Conservation (phyloP, 2,888 invertebrate species). For the Rhorus exstirpatorius region DNA sequence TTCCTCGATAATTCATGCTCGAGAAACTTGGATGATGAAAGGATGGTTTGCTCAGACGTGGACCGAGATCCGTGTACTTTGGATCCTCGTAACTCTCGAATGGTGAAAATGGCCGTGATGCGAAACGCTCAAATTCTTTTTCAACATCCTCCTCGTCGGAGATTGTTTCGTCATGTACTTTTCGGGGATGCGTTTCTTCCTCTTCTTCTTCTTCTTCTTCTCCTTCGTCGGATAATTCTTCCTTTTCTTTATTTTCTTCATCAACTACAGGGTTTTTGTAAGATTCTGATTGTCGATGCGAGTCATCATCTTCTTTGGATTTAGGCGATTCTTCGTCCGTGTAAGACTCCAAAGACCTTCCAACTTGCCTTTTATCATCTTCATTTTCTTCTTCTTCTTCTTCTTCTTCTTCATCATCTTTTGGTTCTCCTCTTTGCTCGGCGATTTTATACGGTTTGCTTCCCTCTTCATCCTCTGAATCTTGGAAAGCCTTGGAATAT, state of each 20-base stretch:
- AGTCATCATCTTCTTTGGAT: slow-evolving; percentile 36
- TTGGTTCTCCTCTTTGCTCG: slow-evolving; percentile 36
- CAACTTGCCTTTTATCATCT: slow-evolving; percentile 50
- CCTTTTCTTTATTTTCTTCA: slow-evolving; percentile 65
- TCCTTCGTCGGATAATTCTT: slow-evolving; percentile 50
- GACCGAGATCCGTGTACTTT: slow-evolving; percentile 79
- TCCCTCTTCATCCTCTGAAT: slow-evolving; percentile 62
- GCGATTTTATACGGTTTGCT: slow-evolving; percentile 66
- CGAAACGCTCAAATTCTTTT: slow-evolving; percentile 77
- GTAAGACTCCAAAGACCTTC: slow-evolving; percentile 40
- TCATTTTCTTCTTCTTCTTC: slow-evolving; percentile 61
- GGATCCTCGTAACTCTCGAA: slow-evolving; percentile 81
- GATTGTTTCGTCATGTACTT: slow-evolving; percentile 47
- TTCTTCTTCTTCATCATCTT: slow-evolving; percentile 58
- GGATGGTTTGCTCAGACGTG: slow-evolving; percentile 80
- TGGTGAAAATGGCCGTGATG: slow-evolving; percentile 79
- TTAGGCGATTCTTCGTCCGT: slow-evolving; percentile 34
- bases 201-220: slow-evolving; percentile 56
- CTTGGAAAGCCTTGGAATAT: slow-evolving; percentile 68
- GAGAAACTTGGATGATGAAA: slow-evolving; percentile 79
- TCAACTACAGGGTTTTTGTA: slow-evolving; percentile 51
- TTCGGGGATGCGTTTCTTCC: slow-evolving; percentile 48
- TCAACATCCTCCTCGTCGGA: slow-evolving; percentile 68
- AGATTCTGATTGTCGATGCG: slow-evolving; percentile 30
- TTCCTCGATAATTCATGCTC: slow-evolving; percentile 69